Evolutionary conservation across 2,888 invertebrate species (phyloP).

Genomic region (Adelognathus sp.): DNA sequence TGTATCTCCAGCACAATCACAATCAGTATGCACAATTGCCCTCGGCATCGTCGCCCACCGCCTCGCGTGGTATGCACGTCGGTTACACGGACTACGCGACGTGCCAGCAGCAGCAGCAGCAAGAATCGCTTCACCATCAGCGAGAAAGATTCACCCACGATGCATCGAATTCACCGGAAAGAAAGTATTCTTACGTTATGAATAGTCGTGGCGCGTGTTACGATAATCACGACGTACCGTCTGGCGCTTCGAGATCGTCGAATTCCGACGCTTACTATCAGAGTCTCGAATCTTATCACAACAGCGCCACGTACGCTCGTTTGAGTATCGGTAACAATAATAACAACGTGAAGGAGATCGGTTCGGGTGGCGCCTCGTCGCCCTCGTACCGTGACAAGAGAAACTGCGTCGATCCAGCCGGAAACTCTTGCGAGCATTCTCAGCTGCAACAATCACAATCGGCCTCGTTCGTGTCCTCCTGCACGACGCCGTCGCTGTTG

Average conservation of each 20-base stretch:
- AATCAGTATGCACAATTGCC: conserved; percentile 45
- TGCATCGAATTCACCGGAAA: conserved; percentile 32
- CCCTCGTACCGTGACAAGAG: conserved; percentile 34
- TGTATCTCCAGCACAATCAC: conserved; percentile 76
- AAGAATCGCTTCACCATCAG: conserved; percentile 36
- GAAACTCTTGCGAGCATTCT: conserved; percentile 39
- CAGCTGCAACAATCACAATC: conserved; percentile 39
- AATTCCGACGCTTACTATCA: conserved; percentile 48
- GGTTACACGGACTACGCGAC: conserved; percentile 63
- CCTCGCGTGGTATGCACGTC: conserved; percentile 40
- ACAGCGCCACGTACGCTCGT: conserved; percentile 2
- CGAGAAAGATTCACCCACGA: conserved; percentile 20
- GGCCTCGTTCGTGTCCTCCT: conserved; percentile 48
- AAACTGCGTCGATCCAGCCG: conserved; percentile 43
- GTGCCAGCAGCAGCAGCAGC: too few relatives aligned
- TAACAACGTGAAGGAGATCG: conserved; percentile 30
- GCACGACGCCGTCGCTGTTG: conserved; percentile 62
- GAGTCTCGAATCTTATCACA: conserved; percentile 43
- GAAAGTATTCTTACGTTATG: conserved; percentile 49
- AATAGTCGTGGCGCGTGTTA: conserved; percentile 28
- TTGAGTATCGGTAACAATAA: conserved; percentile 21
- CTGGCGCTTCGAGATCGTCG: not conserved
- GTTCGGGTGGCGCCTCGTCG: conserved; percentile 4
- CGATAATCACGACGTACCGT: conserved; percentile 16
- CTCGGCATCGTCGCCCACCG: conserved; percentile 30